phyloP scores from a whole-genome alignment of 2,797 vertebrate species.

The Eidolon dupreanum region DNA sequence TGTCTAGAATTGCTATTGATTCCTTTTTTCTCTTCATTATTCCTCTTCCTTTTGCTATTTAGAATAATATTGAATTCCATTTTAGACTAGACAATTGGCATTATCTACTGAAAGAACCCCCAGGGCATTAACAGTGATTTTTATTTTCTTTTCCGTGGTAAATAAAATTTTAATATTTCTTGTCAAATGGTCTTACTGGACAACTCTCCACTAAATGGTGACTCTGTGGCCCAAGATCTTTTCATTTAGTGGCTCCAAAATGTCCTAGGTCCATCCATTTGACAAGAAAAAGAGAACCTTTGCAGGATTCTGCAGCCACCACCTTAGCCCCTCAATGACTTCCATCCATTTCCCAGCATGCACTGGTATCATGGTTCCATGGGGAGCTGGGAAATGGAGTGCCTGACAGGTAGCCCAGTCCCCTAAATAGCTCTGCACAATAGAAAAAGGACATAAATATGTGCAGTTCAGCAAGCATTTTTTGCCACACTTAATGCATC shows the following conservation, averaged over 20 bases:
- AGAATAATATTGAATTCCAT: not conserved
- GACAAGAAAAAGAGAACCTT: not conserved
- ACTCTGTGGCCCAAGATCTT: not conserved
- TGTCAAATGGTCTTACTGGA: accelerated
- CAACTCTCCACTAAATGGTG: not conserved
- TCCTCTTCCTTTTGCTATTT: not conserved
- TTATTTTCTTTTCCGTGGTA: not conserved
- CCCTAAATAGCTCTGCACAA: not conserved
- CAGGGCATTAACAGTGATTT: not conserved
- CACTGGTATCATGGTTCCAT: not conserved
- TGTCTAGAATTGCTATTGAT: not conserved
- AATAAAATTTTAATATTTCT: not conserved
- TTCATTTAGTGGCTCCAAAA: not conserved
- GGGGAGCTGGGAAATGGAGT: not conserved
- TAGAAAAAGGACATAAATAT: not conserved
- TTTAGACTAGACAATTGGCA: not conserved
- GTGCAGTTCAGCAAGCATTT: not conserved
- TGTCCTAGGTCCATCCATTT: not conserved
- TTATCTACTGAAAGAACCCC: not conserved
- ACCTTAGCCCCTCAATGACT: not conserved
- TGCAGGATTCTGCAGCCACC: not conserved
- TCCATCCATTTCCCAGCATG: not conserved
- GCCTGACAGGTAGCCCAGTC: not conserved
- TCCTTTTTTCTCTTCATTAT: not conserved
- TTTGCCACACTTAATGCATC: not conserved